phyloP scores from a whole-genome alignment of 2,113 vertebrate genomes.

The Cacatua alba region DNA sequence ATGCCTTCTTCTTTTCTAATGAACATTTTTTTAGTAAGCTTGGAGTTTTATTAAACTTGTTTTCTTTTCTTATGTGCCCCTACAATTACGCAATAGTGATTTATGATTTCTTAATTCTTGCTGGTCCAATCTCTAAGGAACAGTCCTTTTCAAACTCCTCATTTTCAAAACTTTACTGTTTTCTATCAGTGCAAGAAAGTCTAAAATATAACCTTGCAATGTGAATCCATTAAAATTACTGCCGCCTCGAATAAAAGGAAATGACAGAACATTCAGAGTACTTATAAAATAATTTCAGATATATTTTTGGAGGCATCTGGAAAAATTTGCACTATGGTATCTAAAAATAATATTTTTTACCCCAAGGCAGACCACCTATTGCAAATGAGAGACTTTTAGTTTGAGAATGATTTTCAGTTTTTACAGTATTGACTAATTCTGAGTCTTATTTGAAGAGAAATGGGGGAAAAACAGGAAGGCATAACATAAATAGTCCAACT shows the following conservation, averaged over 20 bases:
- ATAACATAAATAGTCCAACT: slow-evolving; percentile 1
- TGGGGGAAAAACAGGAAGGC: neutral
- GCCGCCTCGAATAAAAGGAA: slow-evolving; percentile 13
- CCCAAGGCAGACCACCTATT: neutral
- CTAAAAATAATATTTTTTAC: slow-evolving; percentile 17
- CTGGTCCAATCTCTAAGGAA: neutral
- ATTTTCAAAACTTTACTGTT: slow-evolving; percentile 13
- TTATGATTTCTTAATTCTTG: neutral
- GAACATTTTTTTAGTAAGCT: neutral
- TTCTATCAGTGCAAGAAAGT: neutral
- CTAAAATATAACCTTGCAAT: slow-evolving; percentile 15
- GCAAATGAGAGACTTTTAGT: neutral
- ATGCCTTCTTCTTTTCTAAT: neutral
- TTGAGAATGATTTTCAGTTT: neutral
- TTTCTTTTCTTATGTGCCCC: neutral
- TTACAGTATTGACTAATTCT: neutral
- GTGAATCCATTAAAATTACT: slow-evolving; percentile 23
- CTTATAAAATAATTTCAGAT: slow-evolving; percentile 21
- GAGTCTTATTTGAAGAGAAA: slow-evolving; percentile 20
- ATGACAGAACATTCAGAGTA: slow-evolving; percentile 6
- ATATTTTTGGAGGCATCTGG: slow-evolving; percentile 5
- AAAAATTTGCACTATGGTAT: neutral
- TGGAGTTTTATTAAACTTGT: neutral
- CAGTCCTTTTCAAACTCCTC: neutral
- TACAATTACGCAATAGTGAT: neutral